These are phyloP conservation scores for Corynorhinus townsendii DNA, from an alignment of 2,113 vertebrate species.

Conservation along the genomic window DNA sequence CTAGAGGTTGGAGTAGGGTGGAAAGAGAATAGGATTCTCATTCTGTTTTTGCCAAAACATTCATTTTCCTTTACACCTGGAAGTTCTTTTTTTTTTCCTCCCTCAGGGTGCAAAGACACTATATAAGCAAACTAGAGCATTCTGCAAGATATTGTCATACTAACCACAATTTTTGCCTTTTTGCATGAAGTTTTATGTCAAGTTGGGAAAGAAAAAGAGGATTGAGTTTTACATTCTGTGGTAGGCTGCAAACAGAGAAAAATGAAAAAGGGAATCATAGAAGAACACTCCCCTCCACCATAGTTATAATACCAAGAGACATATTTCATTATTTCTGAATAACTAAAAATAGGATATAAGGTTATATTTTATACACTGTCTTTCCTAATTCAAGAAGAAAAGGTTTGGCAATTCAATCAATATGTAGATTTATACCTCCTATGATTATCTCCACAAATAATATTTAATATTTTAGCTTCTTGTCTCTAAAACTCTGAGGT, in stretches of 20 bases:
- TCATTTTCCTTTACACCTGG: neutral
- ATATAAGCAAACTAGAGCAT: neutral
- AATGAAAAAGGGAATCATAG: neutral
- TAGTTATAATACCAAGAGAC: neutral
- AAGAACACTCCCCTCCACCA: neutral
- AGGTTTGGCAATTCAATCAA: neutral
- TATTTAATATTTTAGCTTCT: neutral
- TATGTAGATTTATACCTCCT: neutral
- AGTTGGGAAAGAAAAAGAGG: neutral
- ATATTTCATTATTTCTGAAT: neutral
- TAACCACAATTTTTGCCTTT: neutral
- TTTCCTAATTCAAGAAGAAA: neutral
- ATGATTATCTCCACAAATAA: neutral
- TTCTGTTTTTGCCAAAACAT: neutral
- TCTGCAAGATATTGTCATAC: neutral
- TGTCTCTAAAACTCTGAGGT: neutral
- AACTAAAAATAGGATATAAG: neutral
- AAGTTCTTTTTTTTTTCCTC: neutral
- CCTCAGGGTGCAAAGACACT: neutral
- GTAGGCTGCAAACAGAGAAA: neutral
- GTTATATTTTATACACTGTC: neutral
- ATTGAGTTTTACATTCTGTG: neutral
- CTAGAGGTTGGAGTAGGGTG: neutral
- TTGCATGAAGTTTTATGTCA: neutral
- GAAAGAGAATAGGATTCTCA: neutral